phyloP scores from a whole-genome alignment of 2,113 vertebrate species.

The Sinocyclocheilus maitianheensis region DNA sequence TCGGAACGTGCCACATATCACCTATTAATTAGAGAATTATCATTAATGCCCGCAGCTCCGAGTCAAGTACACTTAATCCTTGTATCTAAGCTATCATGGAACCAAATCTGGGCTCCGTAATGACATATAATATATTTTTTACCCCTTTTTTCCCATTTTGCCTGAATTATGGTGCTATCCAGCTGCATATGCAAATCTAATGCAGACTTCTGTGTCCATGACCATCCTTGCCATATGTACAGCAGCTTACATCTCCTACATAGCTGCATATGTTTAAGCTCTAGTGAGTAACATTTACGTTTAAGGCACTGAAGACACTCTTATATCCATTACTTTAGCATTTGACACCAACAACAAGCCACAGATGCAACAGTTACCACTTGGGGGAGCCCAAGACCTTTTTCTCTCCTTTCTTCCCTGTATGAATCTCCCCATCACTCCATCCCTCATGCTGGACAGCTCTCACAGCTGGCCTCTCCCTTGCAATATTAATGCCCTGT shows the following conservation, averaged over 20 bases:
- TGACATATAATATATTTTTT: not conserved
- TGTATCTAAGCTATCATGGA: not conserved
- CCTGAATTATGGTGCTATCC: not conserved
- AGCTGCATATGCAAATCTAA: conserved; percentile 15
- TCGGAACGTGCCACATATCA: not conserved
- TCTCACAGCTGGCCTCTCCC: conserved; percentile 55
- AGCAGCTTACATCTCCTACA: not conserved
- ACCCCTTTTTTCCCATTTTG: not conserved
- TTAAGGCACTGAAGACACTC: not conserved
- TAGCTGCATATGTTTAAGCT: not conserved
- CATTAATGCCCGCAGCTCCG: conserved; percentile 10
- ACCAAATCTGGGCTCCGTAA: not conserved
- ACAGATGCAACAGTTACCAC: conserved; percentile 47
- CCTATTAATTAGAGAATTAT: conserved; percentile 27
- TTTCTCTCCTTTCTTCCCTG: conserved; percentile 4
- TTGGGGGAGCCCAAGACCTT: conserved; percentile 63
- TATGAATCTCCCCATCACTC: conserved; percentile 39
- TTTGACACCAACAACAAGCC: not conserved
- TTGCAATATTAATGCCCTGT: conserved; percentile 62
- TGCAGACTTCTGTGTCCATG: not conserved
- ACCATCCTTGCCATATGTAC: not conserved
- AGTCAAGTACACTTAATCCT: conserved; percentile 14
- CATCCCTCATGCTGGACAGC: conserved; percentile 47
- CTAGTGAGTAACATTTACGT: not conserved
- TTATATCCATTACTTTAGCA: not conserved